phyloP scores from a whole-genome alignment of 2,888 invertebrate genomes.

The Balanococcus diminutus region DNA sequence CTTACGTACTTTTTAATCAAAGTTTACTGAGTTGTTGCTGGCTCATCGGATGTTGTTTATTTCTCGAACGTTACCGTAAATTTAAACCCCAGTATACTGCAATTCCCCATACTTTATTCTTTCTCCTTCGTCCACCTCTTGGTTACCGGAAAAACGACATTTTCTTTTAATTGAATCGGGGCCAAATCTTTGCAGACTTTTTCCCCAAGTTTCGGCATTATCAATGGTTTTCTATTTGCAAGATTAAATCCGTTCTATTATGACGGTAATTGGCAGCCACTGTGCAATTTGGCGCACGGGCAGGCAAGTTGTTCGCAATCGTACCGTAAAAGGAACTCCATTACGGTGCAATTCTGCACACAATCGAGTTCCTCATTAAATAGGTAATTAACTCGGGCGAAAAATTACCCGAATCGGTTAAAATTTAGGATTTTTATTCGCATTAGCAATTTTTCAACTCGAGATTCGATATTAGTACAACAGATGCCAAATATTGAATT shows the following conservation, averaged over 20 bases:
- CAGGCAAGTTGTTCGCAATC: neutral
- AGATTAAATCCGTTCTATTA: neutral
- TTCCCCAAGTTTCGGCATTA: neutral
- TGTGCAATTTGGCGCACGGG: neutral
- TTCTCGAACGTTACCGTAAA: conserved; percentile 37
- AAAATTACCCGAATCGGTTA: neutral
- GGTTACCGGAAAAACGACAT: neutral
- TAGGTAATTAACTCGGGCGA: neutral
- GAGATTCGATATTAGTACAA: neutral
- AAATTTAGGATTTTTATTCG: neutral
- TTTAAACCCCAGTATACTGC: neutral
- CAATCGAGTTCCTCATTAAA: neutral
- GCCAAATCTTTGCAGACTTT: neutral
- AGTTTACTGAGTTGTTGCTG: conserved; percentile 40
- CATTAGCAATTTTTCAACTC: neutral
- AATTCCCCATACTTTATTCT: neutral
- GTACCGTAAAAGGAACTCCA: neutral
- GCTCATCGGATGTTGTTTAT: conserved; percentile 42
- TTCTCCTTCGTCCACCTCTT: neutral
- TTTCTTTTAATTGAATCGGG: conserved; percentile 13
- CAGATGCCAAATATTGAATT: conserved; percentile 9
- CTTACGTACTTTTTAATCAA: conserved; percentile 53
- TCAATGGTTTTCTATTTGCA: conserved; percentile 1
- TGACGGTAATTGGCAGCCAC: conserved; percentile 7
- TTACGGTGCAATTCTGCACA: neutral